These are phyloP conservation scores for Macaca mulatta DNA, from an alignment of 2,113 vertebrate genomes.

Conservation along the genomic window DNA sequence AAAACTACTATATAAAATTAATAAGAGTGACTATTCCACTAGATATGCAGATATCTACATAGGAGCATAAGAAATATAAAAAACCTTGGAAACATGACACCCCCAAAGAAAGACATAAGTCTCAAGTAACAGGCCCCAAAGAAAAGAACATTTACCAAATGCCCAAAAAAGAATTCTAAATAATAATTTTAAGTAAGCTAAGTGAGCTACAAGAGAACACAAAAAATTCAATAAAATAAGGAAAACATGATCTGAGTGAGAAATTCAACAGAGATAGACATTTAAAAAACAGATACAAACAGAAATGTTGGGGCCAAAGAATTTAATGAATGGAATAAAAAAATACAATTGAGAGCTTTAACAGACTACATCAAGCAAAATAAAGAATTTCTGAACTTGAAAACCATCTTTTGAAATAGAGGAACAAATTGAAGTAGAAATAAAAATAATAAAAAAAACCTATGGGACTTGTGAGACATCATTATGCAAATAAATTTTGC, in stretches of 20 bases:
- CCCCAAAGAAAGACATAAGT: background rate
- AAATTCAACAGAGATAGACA: background rate
- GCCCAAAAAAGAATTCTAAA: background rate
- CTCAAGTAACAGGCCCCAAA: background rate
- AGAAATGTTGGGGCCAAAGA: background rate
- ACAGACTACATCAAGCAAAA: background rate
- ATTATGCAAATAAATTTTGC: background rate
- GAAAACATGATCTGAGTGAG: background rate
- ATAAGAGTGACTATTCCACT: background rate
- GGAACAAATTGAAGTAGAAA: background rate
- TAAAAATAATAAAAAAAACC: background rate
- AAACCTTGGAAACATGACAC: background rate
- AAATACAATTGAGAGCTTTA: background rate
- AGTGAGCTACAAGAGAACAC: background rate
- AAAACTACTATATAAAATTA: background rate
- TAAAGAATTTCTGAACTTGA: background rate
- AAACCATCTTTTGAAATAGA: background rate
- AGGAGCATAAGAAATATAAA: background rate
- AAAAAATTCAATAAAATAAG: background rate
- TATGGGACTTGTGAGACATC: background rate
- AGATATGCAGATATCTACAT: background rate
- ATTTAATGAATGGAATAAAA: background rate
- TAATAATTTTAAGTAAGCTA: background rate
- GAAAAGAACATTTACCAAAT: background rate
- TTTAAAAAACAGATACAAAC: background rate